Conservation (phyloP, 53 echinoderm and acorn worm species). For the Henricia sp. region DNA sequence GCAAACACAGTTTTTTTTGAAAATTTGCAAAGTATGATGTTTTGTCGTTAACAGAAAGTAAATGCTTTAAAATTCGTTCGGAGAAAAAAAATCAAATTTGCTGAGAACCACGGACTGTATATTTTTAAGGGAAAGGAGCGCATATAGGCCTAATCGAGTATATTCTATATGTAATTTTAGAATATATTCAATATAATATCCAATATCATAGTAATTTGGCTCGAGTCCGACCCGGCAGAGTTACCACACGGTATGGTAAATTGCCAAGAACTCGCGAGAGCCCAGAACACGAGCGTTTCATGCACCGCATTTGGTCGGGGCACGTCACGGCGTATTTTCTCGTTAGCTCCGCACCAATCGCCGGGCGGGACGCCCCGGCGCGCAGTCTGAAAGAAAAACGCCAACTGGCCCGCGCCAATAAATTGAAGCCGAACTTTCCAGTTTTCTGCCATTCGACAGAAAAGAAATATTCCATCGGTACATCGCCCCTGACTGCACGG, state of each 20-base stretch:
- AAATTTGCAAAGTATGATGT: too few species aligned
- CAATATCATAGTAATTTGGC: constrained; percentile 21
- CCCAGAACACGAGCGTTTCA: neutral
- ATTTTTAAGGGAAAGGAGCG: too few species aligned
- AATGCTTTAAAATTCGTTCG: too few species aligned
- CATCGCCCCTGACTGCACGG: too few species aligned
- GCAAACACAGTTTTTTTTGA: too few species aligned
- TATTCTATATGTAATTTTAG: too few species aligned
- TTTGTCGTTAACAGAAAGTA: too few species aligned
- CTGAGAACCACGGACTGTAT: too few species aligned
- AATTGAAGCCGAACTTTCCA: constrained; percentile 18
- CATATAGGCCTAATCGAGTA: too few species aligned
- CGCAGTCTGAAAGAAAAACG: constrained; percentile 51
- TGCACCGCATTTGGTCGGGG: constrained; percentile 35
- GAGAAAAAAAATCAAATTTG: too few species aligned
- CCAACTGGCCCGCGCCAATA: constrained; percentile 52
- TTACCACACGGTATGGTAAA: neutral
- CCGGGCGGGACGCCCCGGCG: constrained; percentile 29
- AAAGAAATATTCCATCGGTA: too few species aligned
- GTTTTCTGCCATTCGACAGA: neutral
- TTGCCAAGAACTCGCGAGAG: neutral
- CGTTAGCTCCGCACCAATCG: constrained; percentile 47
- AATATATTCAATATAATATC: too few species aligned
- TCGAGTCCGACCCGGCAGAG: constrained; percentile 22
- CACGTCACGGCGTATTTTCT: constrained; percentile 45